Evolutionary conservation across 2,888 invertebrate genomes (phyloP).

Genomic region (Philereme transversata): DNA sequence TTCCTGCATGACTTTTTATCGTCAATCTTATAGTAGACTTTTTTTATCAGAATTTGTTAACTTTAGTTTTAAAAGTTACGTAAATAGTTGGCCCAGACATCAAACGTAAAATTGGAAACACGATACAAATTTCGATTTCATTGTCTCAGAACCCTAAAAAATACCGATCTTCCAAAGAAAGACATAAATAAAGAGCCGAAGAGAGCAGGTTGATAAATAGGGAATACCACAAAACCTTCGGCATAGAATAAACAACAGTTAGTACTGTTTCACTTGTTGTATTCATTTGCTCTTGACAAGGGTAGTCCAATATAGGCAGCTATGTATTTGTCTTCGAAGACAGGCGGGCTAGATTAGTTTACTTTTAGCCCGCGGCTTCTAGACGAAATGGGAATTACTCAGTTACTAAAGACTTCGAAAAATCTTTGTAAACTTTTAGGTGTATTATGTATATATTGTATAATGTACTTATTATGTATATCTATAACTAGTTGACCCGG

Average conservation of each 20-base stretch:
- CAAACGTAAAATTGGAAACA: no score
- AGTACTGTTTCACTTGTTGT: slow-evolving; percentile 16
- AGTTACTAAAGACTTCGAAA: neutral
- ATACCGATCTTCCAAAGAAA: slow-evolving; percentile 11
- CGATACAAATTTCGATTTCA: no score
- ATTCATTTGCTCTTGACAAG: slow-evolving; percentile 24
- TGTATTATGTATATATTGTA: no score
- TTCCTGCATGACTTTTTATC: no score
- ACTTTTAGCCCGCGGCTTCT: neutral
- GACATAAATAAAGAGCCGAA: slow-evolving; percentile 22
- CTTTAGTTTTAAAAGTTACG: no score
- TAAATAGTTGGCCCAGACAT: no score
- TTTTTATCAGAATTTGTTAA: no score
- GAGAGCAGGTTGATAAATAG: slow-evolving; percentile 25
- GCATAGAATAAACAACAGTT: slow-evolving; percentile 6
- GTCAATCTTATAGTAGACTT: no score
- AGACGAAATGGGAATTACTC: neutral
- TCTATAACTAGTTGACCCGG: no score
- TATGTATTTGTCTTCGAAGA: neutral
- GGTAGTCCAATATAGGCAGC: slow-evolving; percentile 14
- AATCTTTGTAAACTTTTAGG: no score
- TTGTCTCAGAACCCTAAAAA: no score
- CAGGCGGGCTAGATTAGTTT: neutral
- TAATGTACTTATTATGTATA: no score
- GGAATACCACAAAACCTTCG: slow-evolving; percentile 17